Base-by-base conservation (phyloP, 1,140 invertebrate genomes). In the Chironomus striatipennis region DNA sequence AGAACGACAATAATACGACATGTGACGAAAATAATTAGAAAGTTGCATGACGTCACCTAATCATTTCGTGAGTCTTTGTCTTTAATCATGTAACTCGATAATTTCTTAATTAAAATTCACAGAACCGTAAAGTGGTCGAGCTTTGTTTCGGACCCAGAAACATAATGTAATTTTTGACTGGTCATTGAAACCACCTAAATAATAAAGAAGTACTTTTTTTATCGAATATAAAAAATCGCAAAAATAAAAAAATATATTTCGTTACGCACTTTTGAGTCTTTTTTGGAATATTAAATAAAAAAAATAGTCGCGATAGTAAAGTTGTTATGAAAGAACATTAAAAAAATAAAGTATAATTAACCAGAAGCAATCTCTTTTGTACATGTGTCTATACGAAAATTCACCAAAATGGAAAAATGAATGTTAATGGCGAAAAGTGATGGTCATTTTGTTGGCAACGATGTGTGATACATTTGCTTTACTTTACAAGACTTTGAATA, bases 221-320 rank as follows among this genome's bases (percentile, higher is more conserved):
- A 70, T 70, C 65, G 65, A 70, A 21, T n/a, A 57, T 70, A 6
- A 7, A 70, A 70, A 70, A 70, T 70, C 65, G 65, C 65, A 20
- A 70, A 70, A 70, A 65, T 7, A 67, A 67, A 67, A 15, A 47
- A 18, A 17, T 67, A n/a, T 70, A 8, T 70, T 70, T 70, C 65
- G 65, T 70, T 70, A 70, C 65, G 65, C 65, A 70, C 20, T 18
- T 70, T 70, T 70, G 65, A 70, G 7, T 70, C 18, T 70, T 70
- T 10, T 17, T 10, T 57, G 24, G 24, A 57, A 5, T 57, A 12
- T n/a, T n/a, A 12, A n/a, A n/a, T n/a, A n/a, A n/a, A n/a, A n/a
- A n/a, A n/a, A n/a, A 12, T n/a, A 57, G 47, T 12, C 47, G 47
- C 47, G 47, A 57, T 57, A 57, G 47, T 57, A 57, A 57, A 57